Percentiles rank a stretch among this genome's conserved stretches.
Evolutionary conservation across 2,797 vertebrate genomes (phyloP).

Genomic region (Schizothorax lantsangensis): DNA sequence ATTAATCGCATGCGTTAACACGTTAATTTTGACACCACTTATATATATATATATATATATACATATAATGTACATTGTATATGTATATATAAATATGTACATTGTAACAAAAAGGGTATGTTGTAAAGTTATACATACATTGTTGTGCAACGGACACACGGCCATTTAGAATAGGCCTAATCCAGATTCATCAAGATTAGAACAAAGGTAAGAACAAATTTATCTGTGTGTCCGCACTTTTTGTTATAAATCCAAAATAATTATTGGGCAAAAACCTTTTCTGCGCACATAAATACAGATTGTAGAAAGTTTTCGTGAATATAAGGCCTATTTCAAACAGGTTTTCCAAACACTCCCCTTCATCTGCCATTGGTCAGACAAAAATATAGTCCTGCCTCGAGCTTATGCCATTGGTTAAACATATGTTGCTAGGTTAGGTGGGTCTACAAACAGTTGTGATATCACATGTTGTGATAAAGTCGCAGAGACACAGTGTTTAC

Average conservation of each 20-base stretch:
- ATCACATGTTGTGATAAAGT: neutral
- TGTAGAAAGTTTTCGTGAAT: neutral
- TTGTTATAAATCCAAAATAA: neutral
- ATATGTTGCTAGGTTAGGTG: neutral
- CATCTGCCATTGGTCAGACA: neutral
- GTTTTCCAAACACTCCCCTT: neutral
- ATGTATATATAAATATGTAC: too few species aligned
- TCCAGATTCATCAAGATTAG: neutral
- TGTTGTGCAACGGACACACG: neutral
- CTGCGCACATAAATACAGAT: neutral
- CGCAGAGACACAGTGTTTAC: constrained; percentile 1
- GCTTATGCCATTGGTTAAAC: neutral
- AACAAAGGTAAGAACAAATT: neutral
- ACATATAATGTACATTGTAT: too few species aligned
- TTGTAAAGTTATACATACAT: neutral
- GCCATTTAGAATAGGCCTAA: neutral
- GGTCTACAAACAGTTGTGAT: neutral
- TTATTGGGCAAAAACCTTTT: neutral
- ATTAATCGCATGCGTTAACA: too few species aligned
- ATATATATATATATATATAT: too few species aligned
- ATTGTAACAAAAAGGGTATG: neutral
- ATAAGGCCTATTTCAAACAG: neutral
- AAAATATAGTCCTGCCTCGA: neutral
- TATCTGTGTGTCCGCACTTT: neutral
- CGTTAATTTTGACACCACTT: too few species aligned